Base-by-base conservation (phyloP, 2,888 invertebrate species). In the Scaptomyza flava region DNA sequence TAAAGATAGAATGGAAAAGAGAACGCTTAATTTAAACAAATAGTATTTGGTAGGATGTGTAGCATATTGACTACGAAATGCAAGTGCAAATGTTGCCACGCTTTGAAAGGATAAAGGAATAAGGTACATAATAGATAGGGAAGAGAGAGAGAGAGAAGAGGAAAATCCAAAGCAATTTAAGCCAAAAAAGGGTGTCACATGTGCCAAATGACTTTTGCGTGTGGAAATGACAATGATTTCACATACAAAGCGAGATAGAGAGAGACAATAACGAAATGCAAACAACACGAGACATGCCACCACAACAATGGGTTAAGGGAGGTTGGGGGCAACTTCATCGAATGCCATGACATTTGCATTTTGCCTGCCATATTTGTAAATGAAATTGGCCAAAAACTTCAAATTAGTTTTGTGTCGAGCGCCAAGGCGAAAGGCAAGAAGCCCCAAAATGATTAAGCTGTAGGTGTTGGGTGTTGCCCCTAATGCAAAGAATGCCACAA, bases 11-110 rank as follows among this genome's bases (percentile, higher is more conserved):
- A 11, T 0, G 11, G 14, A 38, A n/a, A 0, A 36, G 12, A 27
- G 34, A 66, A 58, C 72, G 59, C 76, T 79, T 71, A 73, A 77
- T 78, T 77, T 79, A 75, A 81, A 74, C 77, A 81, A 81, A 89
- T 72, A 84, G 33, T 20, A 50, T 50, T 80, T 80, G 87, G 69
- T 63, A 8, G 14, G 14, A 17, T 41, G 17, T 8, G 17, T 8
- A 77, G 75, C 77, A 74, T 84, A 87, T 90, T 79, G 80, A 87
- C 83, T 89, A 87, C 79, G 80, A 90, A 90, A 90, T 74, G 89
- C 83, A 77, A 79, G 87, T 90, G 89, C 89, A 90, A 89, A 89
- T 89, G 90, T 89, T 89, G 87, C 87, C 90, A 90, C 87, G 87
- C 80, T 73, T 86, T 77, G 81, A 87, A 83, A 74, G 85, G 82